Conservation (phyloP, 2,797 vertebrate genomes). For the Acanthurus lineatus region DNA sequence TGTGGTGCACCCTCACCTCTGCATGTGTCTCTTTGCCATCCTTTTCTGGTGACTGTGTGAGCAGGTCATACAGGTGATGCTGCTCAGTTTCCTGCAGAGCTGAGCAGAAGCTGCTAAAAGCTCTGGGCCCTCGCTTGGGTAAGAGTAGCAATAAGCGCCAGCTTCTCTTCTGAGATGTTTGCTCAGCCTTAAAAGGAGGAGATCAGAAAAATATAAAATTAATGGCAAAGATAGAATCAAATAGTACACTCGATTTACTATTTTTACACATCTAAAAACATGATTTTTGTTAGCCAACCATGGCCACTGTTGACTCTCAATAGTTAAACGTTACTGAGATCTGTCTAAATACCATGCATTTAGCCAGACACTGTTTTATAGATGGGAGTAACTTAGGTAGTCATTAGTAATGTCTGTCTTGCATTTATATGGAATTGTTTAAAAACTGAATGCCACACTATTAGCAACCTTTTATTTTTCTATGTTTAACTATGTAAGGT, state of each 20-base stretch:
- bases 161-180: slow-evolving; percentile 80
- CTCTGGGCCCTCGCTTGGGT: slow-evolving; percentile 93
- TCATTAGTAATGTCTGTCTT: background rate
- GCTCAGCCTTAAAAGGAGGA: slow-evolving; percentile 67
- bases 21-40: slow-evolving; percentile 51
- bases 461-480: background rate
- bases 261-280: too few relatives aligned
- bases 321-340: too few relatives aligned
- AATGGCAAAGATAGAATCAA: too few relatives aligned
- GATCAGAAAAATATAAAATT: background rate
- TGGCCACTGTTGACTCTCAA: too few relatives aligned
- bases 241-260: too few relatives aligned
- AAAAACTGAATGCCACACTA: background rate
- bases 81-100: slow-evolving; percentile 92
- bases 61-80: slow-evolving; percentile 88
- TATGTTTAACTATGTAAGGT: background rate
- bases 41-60: slow-evolving; percentile 77
- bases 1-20: slow-evolving; percentile 69
- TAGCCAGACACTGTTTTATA: too few relatives aligned
- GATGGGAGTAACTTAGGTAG: too few relatives aligned
- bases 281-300: too few relatives aligned
- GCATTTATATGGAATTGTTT: background rate
- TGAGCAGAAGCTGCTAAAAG: slow-evolving; percentile 91
- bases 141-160: slow-evolving; percentile 88
- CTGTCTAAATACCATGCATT: too few relatives aligned